Evolutionary conservation across 2,797 vertebrate species (phyloP), one percentile per base, ranked within the genome.

Genomic region (Ciconia nigra): DNA sequence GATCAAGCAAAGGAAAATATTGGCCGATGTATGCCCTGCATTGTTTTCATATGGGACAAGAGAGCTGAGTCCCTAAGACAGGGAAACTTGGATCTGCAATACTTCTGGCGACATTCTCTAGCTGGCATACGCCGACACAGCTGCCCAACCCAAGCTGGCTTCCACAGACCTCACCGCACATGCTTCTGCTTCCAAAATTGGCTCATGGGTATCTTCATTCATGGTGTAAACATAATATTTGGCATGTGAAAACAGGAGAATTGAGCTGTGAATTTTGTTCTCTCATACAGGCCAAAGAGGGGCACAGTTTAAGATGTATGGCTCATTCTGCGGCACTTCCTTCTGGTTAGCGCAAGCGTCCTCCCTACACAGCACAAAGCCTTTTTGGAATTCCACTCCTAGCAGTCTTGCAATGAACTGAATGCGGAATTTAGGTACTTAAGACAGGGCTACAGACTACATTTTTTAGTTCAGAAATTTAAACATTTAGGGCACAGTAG

Each of bases 71-170:
- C 25, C 22, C 47, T 87, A 66, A 44, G 28, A 28, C 24, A 73
- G 57, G 28, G 83, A 83, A 44, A 21, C 47, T 47, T 44, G 25
- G 47, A 66, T 61, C 51, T 89, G 66, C 55, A 80, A 33, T 18
- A 59, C 52, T 96, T 44, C 37, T 74, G 69, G 51, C 1, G 14
- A 57, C 18, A 29, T 37, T 29, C 59, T 54, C n/a, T 61, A 77
- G n/a, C 55, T 89, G 84, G 82, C 78, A 71, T 9, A 83, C 0
- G 2, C 35, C 7, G 3, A 67, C 37, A 81, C 37, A 78, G 44
- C 72, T 88, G 89, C 80, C 83, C 94, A 93, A 91, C n/a, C 37
- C 85, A 54, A 5, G 8, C 46, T 77, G 71, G 78, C 35, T 79
- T 39, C 78, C 39, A 47, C 26, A 90, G 49, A 63, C 72, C 76